A percentile compares a stretch with the other conserved stretches of the same genome.
phyloP scores from a whole-genome alignment of 92 coral and sea anemone species.

The Epizoanthus ramosus region DNA sequence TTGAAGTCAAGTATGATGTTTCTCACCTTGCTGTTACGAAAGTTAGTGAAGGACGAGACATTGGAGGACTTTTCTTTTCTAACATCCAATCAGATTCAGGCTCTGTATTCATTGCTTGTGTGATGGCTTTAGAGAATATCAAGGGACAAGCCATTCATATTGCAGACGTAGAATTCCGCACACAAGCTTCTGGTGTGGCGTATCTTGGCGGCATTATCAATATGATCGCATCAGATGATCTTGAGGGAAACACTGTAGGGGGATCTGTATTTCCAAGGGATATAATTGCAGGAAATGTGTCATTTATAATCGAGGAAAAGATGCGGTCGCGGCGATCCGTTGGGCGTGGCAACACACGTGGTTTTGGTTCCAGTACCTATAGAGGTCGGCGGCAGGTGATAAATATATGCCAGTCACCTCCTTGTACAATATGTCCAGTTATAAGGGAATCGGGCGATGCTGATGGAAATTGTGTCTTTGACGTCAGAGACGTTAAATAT shows the following conservation, averaged over 20 bases:
- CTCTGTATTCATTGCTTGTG: conserved; percentile 50
- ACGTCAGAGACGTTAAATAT: conserved; percentile 56
- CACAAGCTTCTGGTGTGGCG: conserved; percentile 32
- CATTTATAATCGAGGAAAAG: conserved; percentile 2
- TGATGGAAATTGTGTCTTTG: conserved; percentile 66
- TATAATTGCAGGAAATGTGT: conserved; percentile 51
- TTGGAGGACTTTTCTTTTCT: conserved; percentile 49
- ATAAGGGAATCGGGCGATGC: conserved; percentile 55
- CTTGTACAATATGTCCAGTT: conserved; percentile 46
- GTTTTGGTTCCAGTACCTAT: neutral
- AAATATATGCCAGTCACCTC: conserved; percentile 46
- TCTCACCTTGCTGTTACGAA: conserved; percentile 14
- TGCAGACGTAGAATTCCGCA: conserved; percentile 51
- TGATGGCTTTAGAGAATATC: conserved; percentile 25
- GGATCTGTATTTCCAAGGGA: conserved; percentile 39
- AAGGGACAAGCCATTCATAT: conserved; percentile 39
- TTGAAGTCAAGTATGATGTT: conserved; percentile 32
- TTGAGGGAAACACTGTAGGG: conserved; percentile 51
- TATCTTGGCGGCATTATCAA: conserved; percentile 42
- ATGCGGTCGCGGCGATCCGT: conserved; percentile 43
- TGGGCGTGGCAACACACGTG: neutral
- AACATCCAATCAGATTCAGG: conserved; percentile 24
- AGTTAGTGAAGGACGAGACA: conserved; percentile 49
- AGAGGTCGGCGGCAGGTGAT: conserved; percentile 41
- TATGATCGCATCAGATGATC: conserved; percentile 57